Base-by-base conservation (phyloP, 2,797 vertebrate genomes). In the Rhabdophis nuchalis region DNA sequence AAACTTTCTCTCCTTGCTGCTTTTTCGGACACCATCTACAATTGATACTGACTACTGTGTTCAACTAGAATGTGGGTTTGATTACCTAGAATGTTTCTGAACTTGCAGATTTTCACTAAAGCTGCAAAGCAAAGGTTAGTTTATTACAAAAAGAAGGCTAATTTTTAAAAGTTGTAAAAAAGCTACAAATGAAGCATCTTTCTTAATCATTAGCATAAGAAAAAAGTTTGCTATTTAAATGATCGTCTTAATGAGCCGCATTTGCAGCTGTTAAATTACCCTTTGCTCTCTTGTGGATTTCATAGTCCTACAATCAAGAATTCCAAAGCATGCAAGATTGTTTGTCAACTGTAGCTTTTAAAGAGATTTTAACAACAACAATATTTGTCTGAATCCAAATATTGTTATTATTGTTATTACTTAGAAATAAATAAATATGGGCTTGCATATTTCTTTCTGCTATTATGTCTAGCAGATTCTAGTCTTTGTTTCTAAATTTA, bases 201-300 rank as follows among this genome's bases (percentile, higher is more conserved):
- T 87, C 77, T 93, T 89, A 89, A 89, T 89, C 53, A 87, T 68
- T 60, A 68, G 89, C 86, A 92, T 92, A 85, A 68, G 68, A 46
- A 85, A 72, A 91, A 32, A 58, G 41, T 77, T 89, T 56, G 36
- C 36, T 36, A 85, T 93, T 93, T 91, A 93, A 86, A 93, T 77
- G 25, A 54, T 52, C 50, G 18, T 32, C 68, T 91, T 93, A 90
- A 87, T 16, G 52, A 93, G 86, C 72, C 25, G 52, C 52, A 23
- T 6, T 5, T 8, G 27, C 85, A 86, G 57, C 36, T 91, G 20
- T 56, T 93, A 90, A 57, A 58, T 89, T n/a, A 82, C 88, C 9
- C 57, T 88, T 8, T 13, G 12, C 89, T 88, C 23, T 86, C 53
- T 90, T 58, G 56, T 10, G 23, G 86, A 52, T 93, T 57, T 1